Conservation (phyloP, 2,888 invertebrate species). For the Mythimna vitellina region DNA sequence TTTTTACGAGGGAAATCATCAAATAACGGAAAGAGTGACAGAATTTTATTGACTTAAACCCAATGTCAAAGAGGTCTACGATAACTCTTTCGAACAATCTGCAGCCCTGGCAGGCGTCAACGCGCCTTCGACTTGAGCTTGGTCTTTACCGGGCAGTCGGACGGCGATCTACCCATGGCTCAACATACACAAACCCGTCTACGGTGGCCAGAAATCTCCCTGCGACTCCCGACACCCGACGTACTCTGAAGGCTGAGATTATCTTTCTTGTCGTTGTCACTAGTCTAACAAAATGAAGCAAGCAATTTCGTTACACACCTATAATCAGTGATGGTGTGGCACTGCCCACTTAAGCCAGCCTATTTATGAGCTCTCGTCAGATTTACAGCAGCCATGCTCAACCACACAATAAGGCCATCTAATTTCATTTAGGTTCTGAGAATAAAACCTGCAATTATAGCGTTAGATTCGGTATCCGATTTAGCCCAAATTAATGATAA, state of each 20-base stretch:
- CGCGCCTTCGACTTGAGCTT: no score
- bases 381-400: background rate
- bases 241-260: background rate
- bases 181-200: no score
- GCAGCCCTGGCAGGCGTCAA: no score
- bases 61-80: no score
- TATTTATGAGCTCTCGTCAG: constrained; percentile 7
- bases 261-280: background rate
- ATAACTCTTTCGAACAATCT: no score
- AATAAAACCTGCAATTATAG: constrained; percentile 25
- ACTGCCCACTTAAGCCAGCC: background rate
- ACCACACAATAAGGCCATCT: background rate
- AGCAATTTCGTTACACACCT: background rate
- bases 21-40: no score
- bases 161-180: no score
- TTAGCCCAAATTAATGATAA: constrained; percentile 28
- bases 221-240: no score
- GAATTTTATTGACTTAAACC: no score
- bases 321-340: background rate
- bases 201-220: no score
- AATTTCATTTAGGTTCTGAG: background rate
- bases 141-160: no score
- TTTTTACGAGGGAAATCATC: no score
- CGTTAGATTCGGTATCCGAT: constrained; percentile 7
- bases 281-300: background rate